Percentiles rank a stretch among this genome's conserved stretches.
Conservation (phyloP, 1,140 invertebrate species). For the Lanistes nyassanus region DNA sequence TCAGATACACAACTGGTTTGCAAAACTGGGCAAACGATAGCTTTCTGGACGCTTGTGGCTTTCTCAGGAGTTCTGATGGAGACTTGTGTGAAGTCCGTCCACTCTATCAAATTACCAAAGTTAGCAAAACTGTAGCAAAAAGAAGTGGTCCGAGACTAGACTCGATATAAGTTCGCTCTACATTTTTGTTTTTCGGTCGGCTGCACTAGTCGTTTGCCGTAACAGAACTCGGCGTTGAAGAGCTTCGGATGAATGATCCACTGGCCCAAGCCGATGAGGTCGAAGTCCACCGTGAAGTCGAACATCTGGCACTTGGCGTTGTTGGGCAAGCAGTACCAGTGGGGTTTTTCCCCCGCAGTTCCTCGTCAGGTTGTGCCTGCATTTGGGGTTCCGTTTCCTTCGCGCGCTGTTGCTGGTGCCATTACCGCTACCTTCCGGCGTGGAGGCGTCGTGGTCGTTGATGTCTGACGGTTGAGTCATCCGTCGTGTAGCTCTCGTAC, state of each 20-base stretch:
- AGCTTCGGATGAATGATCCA: conserved; percentile 98
- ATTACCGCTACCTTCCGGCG: too few relatives aligned
- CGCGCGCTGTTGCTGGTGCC: not conserved
- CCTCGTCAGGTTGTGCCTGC: conserved; percentile 24
- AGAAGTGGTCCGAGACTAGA: too few relatives aligned
- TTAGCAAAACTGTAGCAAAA: too few relatives aligned
- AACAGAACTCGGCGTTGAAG: conserved; percentile 94
- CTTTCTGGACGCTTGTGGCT: too few relatives aligned
- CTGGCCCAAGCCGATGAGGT: conserved; percentile 95
- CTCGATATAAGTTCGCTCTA: too few relatives aligned
- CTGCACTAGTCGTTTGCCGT: conserved; percentile 95
- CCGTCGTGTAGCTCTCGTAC: conserved; percentile 42
- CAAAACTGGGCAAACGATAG: too few relatives aligned
- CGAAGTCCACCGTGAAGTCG: conserved; percentile 90
- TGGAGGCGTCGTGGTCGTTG: not conserved
- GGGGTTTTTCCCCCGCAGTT: conserved; percentile 27
- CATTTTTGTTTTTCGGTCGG: too few relatives aligned
- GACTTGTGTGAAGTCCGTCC: too few relatives aligned
- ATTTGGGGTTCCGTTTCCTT: conserved; percentile 22
- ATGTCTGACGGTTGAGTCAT: conserved; percentile 5
- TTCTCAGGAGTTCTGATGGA: too few relatives aligned
- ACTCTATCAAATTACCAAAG: too few relatives aligned
- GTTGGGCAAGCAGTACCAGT: conserved; percentile 26
- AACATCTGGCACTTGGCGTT: conserved; percentile 42
- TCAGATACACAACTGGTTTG: too few relatives aligned